Evolutionary conservation across 2,888 invertebrate genomes (phyloP), one percentile per base, ranked within the genome.

Genomic region (Synergus japonicus): DNA sequence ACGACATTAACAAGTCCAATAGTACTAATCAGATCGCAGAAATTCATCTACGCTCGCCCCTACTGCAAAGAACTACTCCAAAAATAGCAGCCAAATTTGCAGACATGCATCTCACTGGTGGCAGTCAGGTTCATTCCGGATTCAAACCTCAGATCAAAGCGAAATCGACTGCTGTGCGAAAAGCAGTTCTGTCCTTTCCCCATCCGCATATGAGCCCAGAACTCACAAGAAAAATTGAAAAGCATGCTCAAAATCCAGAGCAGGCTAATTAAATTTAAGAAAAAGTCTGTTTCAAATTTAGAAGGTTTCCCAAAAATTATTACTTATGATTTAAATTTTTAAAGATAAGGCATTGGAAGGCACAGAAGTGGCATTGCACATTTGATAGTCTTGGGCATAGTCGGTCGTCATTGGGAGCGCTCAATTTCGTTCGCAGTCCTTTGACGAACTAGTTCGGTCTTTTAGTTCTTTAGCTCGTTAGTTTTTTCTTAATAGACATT

Each of bases 111-210:
- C 92, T 95, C 43, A 95, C 94, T 43, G 95, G 95, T 66, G 95
- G 95, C 83, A 92, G 92, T 81, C 86, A 89, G 82, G 84, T 85
- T 84, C 89, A 90, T 81, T 89, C 91, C 81, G 84, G 94, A 82
- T 94, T 95, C 82, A 96, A 96, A 91, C 96, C 96, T 10, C 95
- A 96, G 89, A 94, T 96, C 81, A 96, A 97, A 91, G 95, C 95
- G 77, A 97, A 97, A 93, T 97, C 97, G 18, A 95, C 96, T 86
- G 95, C 97, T 86, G 94, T 97, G 92, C 95, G 95, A 86, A 96
- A 95, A 91, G 95, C 95, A 63, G 93, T 93, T 54, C 92, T 94
- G 83, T 93, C 94, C 44, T 92, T 93, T 83, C 89, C 93, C 15
- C 90, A 92, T 82, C 92, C 93, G 5, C 92, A 92, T 85, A 91